phyloP scores from a whole-genome alignment of 1,140 invertebrate species.

The Bombus superbus region DNA sequence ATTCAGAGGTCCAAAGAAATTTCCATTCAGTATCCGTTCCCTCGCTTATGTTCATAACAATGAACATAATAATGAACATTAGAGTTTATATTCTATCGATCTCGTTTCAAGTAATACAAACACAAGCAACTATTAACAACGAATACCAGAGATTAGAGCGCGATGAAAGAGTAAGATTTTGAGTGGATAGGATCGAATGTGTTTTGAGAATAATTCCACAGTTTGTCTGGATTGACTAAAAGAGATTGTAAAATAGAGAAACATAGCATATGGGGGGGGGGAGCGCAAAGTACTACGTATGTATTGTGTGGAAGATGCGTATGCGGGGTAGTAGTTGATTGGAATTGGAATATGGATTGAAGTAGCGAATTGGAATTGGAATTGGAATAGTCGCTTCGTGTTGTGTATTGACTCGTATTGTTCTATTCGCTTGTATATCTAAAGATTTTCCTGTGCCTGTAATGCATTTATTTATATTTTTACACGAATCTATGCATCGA shows the following conservation, averaged over 20 bases:
- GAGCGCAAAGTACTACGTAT: not conserved
- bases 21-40: too few species aligned
- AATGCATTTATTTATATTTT: not conserved
- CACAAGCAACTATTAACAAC: not conserved
- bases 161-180: not conserved
- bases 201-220: slow-evolving; percentile 1
- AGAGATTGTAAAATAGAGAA: slow-evolving; percentile 3
- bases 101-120: not conserved
- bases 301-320: not conserved
- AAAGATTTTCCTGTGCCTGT: not conserved
- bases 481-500: not conserved
- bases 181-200: not conserved
- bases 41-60: too few species aligned
- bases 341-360: slow-evolving; percentile 2
- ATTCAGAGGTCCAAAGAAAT: too few species aligned
- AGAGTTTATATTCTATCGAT: not conserved
- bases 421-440: not conserved
- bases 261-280: not conserved
- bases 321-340: not conserved
- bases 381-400: slow-evolving; percentile 2
- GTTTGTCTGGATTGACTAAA: slow-evolving; percentile 2
- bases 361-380: slow-evolving; percentile 2
- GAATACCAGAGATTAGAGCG: not conserved
- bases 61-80: not conserved
- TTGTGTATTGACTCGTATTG: slow-evolving; percentile 1